Conservation (phyloP, 2,113 vertebrate species). For the Danio rerio region GRCz12tu NC_133176.1:33317501-33318000, state of each 20-base stretch:
- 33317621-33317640: background rate
- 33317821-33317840: background rate
- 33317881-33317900: background rate
- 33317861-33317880: no score
- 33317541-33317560: conserved; percentile 28
- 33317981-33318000: no score
- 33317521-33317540: conserved; percentile 20
- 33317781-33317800: background rate
- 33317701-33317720: conserved; percentile 14
- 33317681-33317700: conserved; percentile 10
- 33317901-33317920: no score
- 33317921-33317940: no score
- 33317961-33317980: no score
- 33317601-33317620: background rate
- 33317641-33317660: conserved; percentile 22
- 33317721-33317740: conserved; percentile 9
- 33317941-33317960: no score
- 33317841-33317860: no score
- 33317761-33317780: background rate
- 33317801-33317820: background rate
- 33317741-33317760: conserved; percentile 1
- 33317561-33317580: conserved; percentile 19
- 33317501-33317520: conserved; percentile 28
- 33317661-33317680: conserved; percentile 42
- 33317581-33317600: conserved; percentile 21